Percentiles rank a stretch among this genome's conserved stretches.
These are phyloP conservation scores for Oscheius myriophilus DNA, from an alignment of 2,888 invertebrate genomes.

Conservation along the genomic window DNA sequence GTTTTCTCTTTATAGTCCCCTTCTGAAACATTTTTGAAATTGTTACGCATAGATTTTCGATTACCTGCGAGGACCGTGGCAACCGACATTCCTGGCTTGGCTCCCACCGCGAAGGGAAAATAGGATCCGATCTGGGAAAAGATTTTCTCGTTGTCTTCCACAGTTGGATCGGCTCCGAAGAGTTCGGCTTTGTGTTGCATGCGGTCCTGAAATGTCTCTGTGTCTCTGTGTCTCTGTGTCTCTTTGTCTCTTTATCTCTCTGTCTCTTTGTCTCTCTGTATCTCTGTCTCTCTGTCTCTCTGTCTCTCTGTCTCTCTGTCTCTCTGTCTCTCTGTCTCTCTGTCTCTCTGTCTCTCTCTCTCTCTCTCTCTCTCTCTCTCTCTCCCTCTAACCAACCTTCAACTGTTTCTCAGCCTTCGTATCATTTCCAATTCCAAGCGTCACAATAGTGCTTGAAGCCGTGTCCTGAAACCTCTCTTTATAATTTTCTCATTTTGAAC, in stretches of 20 bases:
- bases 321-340: neutral
- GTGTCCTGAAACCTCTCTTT: neutral
- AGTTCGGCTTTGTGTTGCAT: slow-evolving; percentile 10
- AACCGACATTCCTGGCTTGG: slow-evolving; percentile 24
- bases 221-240: neutral
- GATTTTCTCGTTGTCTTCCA: slow-evolving; percentile 31
- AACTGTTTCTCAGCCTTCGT: neutral
- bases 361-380: neutral
- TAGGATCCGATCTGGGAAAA: slow-evolving; percentile 35
- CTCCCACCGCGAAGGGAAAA: slow-evolving; percentile 41
- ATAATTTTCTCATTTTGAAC: slow-evolving; percentile 6
- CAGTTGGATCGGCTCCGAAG: slow-evolving; percentile 36
- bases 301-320: slow-evolving; percentile 5
- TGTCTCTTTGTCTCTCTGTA: slow-evolving; percentile 1
- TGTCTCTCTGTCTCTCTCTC: slow-evolving; percentile 5
- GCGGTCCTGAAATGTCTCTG: neutral
- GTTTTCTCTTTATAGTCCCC: neutral
- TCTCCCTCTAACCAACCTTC: neutral
- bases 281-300: slow-evolving; percentile 6
- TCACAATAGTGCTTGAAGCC: neutral
- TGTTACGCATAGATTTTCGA: neutral
- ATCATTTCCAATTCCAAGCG: slow-evolving; percentile 13
- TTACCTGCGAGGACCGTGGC: slow-evolving; percentile 33
- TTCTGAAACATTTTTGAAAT: neutral
- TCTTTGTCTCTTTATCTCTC: neutral